phyloP scores from a whole-genome alignment of 2,888 invertebrate species.

The Eucera pruinosa region DNA sequence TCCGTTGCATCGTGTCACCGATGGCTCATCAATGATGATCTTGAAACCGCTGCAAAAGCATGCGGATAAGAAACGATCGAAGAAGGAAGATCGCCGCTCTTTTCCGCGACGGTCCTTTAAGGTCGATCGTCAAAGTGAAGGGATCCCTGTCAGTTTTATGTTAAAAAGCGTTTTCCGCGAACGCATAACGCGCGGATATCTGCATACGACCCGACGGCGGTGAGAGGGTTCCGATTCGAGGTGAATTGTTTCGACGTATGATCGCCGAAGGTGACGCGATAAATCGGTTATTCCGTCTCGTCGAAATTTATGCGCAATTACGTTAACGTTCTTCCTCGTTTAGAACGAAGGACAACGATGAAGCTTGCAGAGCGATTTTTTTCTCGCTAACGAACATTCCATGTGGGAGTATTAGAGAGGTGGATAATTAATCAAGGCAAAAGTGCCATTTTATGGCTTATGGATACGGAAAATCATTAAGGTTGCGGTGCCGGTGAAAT shows the following conservation, averaged over 20 bases:
- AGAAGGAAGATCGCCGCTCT: background rate
- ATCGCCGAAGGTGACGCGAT: constrained; percentile 34
- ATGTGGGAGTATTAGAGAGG: background rate
- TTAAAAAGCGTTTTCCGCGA: constrained; percentile 12
- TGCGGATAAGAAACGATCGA: background rate
- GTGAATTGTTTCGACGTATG: constrained; percentile 26
- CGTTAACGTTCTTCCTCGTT: constrained; percentile 27
- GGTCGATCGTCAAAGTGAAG: constrained; percentile 14
- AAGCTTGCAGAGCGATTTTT: constrained; percentile 2
- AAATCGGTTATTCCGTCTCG: constrained; percentile 32
- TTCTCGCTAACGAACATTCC: background rate
- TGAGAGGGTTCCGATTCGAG: constrained; percentile 18
- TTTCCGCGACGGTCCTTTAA: constrained; percentile 4
- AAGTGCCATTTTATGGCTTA: background rate
- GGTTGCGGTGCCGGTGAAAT: constrained; percentile 9
- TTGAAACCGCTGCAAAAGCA: background rate
- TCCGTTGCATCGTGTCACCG: background rate
- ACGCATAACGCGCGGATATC: background rate
- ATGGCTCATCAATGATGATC: background rate
- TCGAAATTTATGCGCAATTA: constrained; percentile 35
- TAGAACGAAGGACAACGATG: constrained; percentile 30
- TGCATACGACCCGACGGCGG: constrained; percentile 13
- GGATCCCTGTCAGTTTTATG: background rate
- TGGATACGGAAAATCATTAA: constrained; percentile 4
- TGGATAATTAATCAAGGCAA: background rate